Percentiles rank a stretch among this genome's conserved stretches.
These are phyloP conservation scores for Caenorhabditis doughertyi DNA, from an alignment of 2,888 invertebrate genomes.

Conservation along the genomic window DNA sequence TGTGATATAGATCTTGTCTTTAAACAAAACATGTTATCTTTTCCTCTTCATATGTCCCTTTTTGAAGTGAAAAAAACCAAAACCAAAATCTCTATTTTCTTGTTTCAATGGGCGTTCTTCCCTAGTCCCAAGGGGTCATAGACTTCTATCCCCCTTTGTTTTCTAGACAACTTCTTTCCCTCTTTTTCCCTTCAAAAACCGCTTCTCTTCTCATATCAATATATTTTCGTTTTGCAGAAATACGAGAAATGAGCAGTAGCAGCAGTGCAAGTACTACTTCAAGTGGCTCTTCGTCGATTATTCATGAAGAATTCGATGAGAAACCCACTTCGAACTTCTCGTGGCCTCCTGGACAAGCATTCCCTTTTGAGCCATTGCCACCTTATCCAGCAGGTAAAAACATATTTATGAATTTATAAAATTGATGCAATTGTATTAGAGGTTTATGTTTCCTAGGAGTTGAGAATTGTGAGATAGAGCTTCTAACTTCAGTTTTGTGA, in stretches of 20 bases:
- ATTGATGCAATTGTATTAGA: too few relatives aligned
- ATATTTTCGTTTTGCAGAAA: slow-evolving; percentile 55
- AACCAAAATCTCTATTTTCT: background rate
- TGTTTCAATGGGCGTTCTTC: slow-evolving; percentile 49
- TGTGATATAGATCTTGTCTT: slow-evolving; percentile 23
- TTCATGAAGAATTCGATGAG: slow-evolving; percentile 58
- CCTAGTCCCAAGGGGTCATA: background rate
- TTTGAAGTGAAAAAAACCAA: background rate
- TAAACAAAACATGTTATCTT: slow-evolving; percentile 13
- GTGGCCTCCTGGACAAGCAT: slow-evolving; percentile 71
- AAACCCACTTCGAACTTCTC: slow-evolving; percentile 63
- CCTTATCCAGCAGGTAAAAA: slow-evolving; percentile 72
- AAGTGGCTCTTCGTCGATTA: slow-evolving; percentile 21
- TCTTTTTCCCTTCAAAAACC: slow-evolving; percentile 6
- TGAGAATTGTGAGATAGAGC: too few relatives aligned
- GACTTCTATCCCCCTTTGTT: background rate
- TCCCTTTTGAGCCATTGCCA: slow-evolving; percentile 68
- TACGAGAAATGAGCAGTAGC: slow-evolving; percentile 54
- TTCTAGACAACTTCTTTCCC: background rate
- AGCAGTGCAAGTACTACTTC: slow-evolving; percentile 28
- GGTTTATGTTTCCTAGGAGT: too few relatives aligned
- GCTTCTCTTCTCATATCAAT: background rate
- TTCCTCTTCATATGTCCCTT: background rate
- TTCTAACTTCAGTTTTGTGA: too few relatives aligned
- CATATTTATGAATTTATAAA: too few relatives aligned